Base-by-base conservation (phyloP, 2,797 vertebrate species). In the Cyclura pinguis region DNA sequence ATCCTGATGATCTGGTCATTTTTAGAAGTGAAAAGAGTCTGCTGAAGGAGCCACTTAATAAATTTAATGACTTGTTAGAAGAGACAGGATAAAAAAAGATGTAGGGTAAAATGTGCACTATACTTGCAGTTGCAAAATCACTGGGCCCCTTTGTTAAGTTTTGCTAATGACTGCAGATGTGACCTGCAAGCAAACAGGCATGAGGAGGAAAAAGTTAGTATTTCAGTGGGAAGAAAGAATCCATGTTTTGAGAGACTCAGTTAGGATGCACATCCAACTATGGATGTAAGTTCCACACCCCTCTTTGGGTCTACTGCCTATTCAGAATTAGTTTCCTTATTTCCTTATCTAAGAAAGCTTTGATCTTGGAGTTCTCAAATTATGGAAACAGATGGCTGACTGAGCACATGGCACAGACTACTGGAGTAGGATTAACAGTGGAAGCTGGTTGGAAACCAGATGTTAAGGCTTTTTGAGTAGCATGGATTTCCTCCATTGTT, bases 41-140 rank as follows among this genome's bases (percentile, higher is more conserved):
- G 76, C 95, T 94, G 88, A 85, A 89, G 93, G 93, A 95, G 92
- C 59, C 84, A 93, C 91, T 95, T 96, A 94, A 94, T 96, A 95
- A 95, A 94, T 95, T 93, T 94, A 92, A 95, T 94, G 94, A 94
- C 91, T 67, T 94, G 89, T 88, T 83, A 93, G 84, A 95, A 92
- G 88, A 93, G 92, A 93, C 89, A 90, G 94, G 89, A 92, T 90
- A 85, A 95, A 91, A 93, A 89, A 94, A 92, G 69, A 81, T 12
- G 24, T 88, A 86, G 87, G 84, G 92, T 92, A 94, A 96, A 96
- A 95, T 74, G 89, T 92, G 94, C 93, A 93, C 89, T 76, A 14
- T 52, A 85, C 87, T 93, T 42, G 14, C 32, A 35, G 42, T 57
- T 88, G 91, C 80, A 94, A 93, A 95, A 93, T 73, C 80, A 88